These are phyloP conservation scores for Andrena flavipes DNA, from an alignment of 2,888 invertebrate genomes.

Conservation along the genomic window DNA sequence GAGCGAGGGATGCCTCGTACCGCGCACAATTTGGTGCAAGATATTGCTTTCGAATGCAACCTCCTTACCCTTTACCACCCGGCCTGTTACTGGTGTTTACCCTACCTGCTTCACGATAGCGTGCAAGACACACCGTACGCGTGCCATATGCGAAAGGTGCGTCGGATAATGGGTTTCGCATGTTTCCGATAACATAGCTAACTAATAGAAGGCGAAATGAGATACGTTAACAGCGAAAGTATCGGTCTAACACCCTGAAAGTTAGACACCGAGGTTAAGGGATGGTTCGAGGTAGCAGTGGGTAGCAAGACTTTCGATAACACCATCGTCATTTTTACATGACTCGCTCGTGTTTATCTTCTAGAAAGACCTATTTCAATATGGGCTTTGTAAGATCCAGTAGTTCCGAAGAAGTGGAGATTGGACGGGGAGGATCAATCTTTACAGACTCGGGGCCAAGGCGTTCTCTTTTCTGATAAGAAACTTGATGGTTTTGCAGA, in stretches of 20 bases:
- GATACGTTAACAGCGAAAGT: not conserved
- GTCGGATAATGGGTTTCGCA: not conserved
- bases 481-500: too few species aligned
- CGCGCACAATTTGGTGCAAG: slow-evolving; percentile 76
- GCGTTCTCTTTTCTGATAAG: too few species aligned
- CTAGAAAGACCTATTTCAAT: too few species aligned
- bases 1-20: slow-evolving; percentile 63
- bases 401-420: not conserved
- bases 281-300: too few species aligned
- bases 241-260: not conserved
- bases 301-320: too few species aligned
- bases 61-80: slow-evolving; percentile 70
- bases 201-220: not conserved
- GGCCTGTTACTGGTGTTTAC: slow-evolving; percentile 75
- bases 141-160: slow-evolving; percentile 24
- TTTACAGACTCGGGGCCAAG: too few species aligned
- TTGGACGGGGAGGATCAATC: too few species aligned
- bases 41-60: slow-evolving; percentile 78
- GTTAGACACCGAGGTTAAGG: too few species aligned
- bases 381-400: too few species aligned
- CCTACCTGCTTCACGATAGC: slow-evolving; percentile 64
- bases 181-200: not conserved
- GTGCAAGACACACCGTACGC: slow-evolving; percentile 26
- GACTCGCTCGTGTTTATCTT: too few species aligned
- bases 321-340: too few species aligned